Evolutionary conservation across 2,888 invertebrate species (phyloP).

Genomic region (Hesperia comma): DNA sequence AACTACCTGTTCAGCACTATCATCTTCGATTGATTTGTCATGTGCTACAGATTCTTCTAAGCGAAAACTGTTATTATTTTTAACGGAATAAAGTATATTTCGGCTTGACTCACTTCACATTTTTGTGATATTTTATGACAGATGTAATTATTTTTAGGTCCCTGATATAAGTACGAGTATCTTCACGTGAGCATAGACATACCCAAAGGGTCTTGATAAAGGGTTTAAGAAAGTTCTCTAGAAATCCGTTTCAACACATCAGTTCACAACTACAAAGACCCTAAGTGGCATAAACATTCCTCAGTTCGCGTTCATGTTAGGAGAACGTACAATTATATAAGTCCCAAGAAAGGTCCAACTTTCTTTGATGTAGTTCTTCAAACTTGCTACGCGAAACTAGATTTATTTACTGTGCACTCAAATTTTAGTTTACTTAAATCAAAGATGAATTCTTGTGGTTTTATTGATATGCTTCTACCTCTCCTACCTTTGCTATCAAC

Average conservation of each 20-base stretch:
- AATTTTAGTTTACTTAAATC: background rate
- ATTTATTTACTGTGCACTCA: slow-evolving; percentile 22
- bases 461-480: slow-evolving; percentile 20
- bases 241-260: slow-evolving; percentile 1
- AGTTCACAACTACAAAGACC: slow-evolving; percentile 12
- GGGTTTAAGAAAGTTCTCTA: background rate
- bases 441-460: slow-evolving; percentile 3
- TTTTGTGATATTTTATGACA: no score
- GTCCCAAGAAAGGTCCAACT: slow-evolving; percentile 17
- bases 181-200: background rate
- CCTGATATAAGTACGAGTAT: background rate
- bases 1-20: background rate
- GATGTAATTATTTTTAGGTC: no score
- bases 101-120: no score
- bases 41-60: no score
- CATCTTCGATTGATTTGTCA: background rate
- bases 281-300: slow-evolving; percentile 9
- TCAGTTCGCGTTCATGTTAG: background rate
- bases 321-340: slow-evolving; percentile 18
- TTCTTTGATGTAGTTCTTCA: slow-evolving; percentile 17
- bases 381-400: slow-evolving; percentile 20
- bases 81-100: background rate
- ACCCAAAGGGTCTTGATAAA: background rate
- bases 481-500: background rate
- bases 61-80: no score